Evolutionary conservation across 2,797 vertebrate genomes (phyloP), one percentile per base, ranked within the genome.

Genomic region (Sphenopsis melanotis): DNA sequence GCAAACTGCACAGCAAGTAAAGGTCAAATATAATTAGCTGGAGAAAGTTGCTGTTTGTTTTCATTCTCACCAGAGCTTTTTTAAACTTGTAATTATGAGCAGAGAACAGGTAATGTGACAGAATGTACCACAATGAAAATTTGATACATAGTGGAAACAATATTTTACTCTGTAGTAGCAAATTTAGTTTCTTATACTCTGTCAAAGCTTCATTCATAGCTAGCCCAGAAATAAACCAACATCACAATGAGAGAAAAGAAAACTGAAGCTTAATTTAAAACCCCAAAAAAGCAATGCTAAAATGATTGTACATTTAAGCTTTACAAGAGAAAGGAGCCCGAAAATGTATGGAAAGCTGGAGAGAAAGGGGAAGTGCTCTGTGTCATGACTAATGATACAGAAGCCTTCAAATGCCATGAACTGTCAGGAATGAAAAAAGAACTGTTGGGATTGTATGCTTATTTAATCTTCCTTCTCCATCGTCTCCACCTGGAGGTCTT

Each of bases 21-120:
- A 96, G 90, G 96, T 95, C 93, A 93, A 81, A 87, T 59, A 85
- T 81, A 96, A 95, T 96, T 93, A 93, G 47, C 57, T 71, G 37
- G 55, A 47, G 69, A 63, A 85, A 77, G 63, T 63, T 87, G 23
- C 19, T 80, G 89, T 91, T 93, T 95, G 81, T 94, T 94, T 95
- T 91, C 53, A 52, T 81, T 37, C 76, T 86, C 42, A 30, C 37
- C 27, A 87, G 59, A 83, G 59, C 12, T 83, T 85, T 95, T 83
- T 83, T 52, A 36, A 53, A 78, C 20, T 65, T 76, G 14, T 71
- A 90, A 91, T 97, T 91, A 83, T 37, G 21, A 83, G 34, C 66
- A 78, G n/a, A 75, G 85, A 61, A 22, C 46, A 75, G 36, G 36
- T 68, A 75, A 78, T 34, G 9, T 34, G 75, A 42, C 42, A 83